Evolutionary conservation across 92 coral and sea anemone species (phyloP).

Genomic region (Palythoa grandis): DNA sequence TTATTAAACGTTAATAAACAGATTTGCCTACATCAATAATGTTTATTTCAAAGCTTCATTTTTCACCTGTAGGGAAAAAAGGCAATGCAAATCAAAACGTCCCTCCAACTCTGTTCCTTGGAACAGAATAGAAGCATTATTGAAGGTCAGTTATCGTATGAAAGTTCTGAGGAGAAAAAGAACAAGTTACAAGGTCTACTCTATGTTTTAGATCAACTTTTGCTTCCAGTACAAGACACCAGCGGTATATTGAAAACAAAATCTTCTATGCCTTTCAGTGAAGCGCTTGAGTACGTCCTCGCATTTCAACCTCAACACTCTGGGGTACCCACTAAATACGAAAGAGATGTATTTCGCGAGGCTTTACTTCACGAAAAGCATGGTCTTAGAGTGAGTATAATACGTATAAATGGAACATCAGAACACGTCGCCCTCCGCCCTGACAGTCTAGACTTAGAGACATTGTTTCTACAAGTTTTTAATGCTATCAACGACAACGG

Average conservation of each 20-base stretch:
- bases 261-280: slow-evolving; percentile 47
- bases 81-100: slow-evolving; percentile 26
- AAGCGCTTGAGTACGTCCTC: slow-evolving; percentile 52
- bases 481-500: slow-evolving; percentile 1
- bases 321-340: slow-evolving; percentile 48
- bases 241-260: slow-evolving; percentile 27
- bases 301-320: slow-evolving; percentile 48
- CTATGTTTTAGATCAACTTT: slow-evolving; percentile 45
- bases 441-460: slow-evolving; percentile 45
- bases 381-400: slow-evolving; percentile 41
- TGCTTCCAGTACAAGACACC: slow-evolving; percentile 38
- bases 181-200: slow-evolving; percentile 45
- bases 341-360: slow-evolving; percentile 44
- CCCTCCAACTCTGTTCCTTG: slow-evolving; percentile 36
- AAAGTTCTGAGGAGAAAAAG: slow-evolving; percentile 43
- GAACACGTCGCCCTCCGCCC: slow-evolving; percentile 48
- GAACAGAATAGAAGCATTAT: slow-evolving; percentile 36
- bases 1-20: too few relatives aligned
- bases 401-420: slow-evolving; percentile 31
- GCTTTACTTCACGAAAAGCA: slow-evolving; percentile 45
- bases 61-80: slow-evolving; percentile 45
- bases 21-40: too few relatives aligned
- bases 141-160: slow-evolving; percentile 11
- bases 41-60: too few relatives aligned
- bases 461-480: slow-evolving; percentile 39